A percentile compares a stretch with the other conserved stretches of the same genome.
Evolutionary conservation across 2,888 invertebrate genomes (phyloP).

Genomic region (Hemaris fuciformis): DNA sequence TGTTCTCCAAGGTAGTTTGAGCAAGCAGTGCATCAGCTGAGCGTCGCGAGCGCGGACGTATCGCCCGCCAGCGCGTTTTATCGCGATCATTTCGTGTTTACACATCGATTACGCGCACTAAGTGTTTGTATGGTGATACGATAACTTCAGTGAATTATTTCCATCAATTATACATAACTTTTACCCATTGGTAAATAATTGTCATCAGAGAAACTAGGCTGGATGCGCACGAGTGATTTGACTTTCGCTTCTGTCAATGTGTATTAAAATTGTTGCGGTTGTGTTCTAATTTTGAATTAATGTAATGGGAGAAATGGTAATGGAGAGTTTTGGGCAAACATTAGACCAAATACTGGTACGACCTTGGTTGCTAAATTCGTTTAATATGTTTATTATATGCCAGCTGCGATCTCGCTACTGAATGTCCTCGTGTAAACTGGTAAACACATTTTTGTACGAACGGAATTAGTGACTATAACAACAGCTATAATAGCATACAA

Average conservation of each 20-base stretch:
- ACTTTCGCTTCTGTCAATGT: slow-evolving; percentile 60
- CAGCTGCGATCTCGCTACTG: slow-evolving; percentile 27
- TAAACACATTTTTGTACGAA: neutral
- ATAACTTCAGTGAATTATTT: slow-evolving; percentile 16
- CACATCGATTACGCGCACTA: slow-evolving; percentile 21
- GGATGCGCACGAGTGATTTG: slow-evolving; percentile 68
- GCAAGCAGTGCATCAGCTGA: slow-evolving; percentile 62
- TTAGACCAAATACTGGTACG: slow-evolving; percentile 17
- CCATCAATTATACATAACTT: slow-evolving; percentile 4
- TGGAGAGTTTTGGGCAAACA: slow-evolving; percentile 17
- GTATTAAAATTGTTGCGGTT: slow-evolving; percentile 20
- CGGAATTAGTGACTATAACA: no score
- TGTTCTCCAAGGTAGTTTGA: slow-evolving; percentile 38
- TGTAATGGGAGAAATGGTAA: slow-evolving; percentile 1
- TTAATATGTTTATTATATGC: slow-evolving; percentile 18
- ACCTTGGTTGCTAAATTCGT: slow-evolving; percentile 36
- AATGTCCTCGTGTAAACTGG: slow-evolving; percentile 19
- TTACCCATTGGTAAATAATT: slow-evolving; percentile 25
- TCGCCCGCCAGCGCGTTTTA: slow-evolving; percentile 29
- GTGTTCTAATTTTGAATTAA: slow-evolving; percentile 12
- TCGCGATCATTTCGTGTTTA: slow-evolving; percentile 54
- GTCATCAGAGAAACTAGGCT: slow-evolving; percentile 41
- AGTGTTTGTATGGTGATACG: slow-evolving; percentile 8
- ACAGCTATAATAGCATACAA: no score
- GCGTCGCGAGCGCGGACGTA: slow-evolving; percentile 55